These are phyloP conservation scores for Eulemur coronatus DNA, from an alignment of 2,797 vertebrate species.

Conservation along the genomic window DNA sequence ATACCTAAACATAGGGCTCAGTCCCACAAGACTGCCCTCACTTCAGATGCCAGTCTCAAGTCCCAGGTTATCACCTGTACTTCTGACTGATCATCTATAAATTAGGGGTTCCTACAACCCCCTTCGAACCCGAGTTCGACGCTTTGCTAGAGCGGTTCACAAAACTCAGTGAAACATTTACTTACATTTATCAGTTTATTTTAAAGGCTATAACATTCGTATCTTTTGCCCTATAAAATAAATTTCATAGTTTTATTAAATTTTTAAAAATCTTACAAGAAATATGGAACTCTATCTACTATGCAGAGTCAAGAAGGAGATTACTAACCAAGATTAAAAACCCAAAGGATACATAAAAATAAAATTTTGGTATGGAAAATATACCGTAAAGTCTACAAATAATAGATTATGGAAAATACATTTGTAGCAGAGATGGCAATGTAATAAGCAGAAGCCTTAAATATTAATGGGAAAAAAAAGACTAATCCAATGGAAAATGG, in stretches of 20 bases:
- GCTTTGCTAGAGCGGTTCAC: background rate
- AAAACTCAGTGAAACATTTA: background rate
- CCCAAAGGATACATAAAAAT: background rate
- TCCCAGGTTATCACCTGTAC: background rate
- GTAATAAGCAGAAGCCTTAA: background rate
- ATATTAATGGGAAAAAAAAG: background rate
- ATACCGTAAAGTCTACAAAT: background rate
- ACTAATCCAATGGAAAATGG: background rate
- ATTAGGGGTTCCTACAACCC: background rate
- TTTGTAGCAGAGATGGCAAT: background rate
- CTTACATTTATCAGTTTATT: background rate
- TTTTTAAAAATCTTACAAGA: background rate
- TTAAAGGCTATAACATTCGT: background rate
- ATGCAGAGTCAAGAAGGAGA: background rate
- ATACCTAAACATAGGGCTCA: background rate
- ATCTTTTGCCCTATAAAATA: background rate
- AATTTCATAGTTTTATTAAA: background rate
- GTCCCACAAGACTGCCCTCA: background rate
- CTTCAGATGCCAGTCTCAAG: background rate
- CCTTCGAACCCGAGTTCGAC: background rate
- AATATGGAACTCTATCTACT: background rate
- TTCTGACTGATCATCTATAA: background rate
- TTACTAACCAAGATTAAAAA: slow-evolving; percentile 11
- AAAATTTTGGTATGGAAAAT: background rate
- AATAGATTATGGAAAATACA: background rate